Base-by-base conservation (phyloP, 2,797 vertebrate genomes). In the Notoglanidium macrostoma region DNA sequence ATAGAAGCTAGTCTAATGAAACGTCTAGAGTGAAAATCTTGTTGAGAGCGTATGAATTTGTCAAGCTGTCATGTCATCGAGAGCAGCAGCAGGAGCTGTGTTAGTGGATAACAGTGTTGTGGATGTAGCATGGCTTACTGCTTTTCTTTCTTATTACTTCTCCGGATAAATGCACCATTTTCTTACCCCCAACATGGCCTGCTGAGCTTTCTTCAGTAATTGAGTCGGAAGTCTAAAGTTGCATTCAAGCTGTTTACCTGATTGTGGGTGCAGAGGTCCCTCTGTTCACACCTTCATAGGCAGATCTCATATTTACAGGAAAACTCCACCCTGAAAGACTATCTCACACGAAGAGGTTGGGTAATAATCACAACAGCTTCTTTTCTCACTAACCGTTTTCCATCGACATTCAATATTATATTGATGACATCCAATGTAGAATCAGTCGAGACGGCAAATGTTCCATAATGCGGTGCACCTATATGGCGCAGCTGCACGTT, bases 141-240 rank as follows among this genome's bases (percentile, higher is more conserved):
- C 54, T 32, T 91, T 92, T 81, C 35, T 32, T 63, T 63, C 23
- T 63, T 81, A 81, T 81, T 81, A 81, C 40, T 46, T 15, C 79
- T 81, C 35, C 8, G 46, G 79, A n/a, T 26, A 63, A 81, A 81
- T 81, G 23, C 46, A 1, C 0, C 21, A 35, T 35, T 44, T 46
- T 17, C 32, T 26, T 12, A 3, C 3, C 8, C 78, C 40, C 14
- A 81, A n/a, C 57, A 81, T 81, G 79, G 2, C 79, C 79, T 81
- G 78, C 78, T 81, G 59, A 44, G 23, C 6, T 46, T 21, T 26
- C 78, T 44, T 63, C 35, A 46, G 2, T 46, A 63, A 63, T 32
- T 63, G 14, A 46, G 79, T 26, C 12, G 3, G 57, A n/a, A 63
- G 23, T 81, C 23, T 80, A 1, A 61, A 80, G 21, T 80, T 63